A percentile compares a stretch with the other conserved stretches of the same genome.
phyloP scores from a whole-genome alignment of 2,888 invertebrate genomes.

The Heliconius charithonia region DNA sequence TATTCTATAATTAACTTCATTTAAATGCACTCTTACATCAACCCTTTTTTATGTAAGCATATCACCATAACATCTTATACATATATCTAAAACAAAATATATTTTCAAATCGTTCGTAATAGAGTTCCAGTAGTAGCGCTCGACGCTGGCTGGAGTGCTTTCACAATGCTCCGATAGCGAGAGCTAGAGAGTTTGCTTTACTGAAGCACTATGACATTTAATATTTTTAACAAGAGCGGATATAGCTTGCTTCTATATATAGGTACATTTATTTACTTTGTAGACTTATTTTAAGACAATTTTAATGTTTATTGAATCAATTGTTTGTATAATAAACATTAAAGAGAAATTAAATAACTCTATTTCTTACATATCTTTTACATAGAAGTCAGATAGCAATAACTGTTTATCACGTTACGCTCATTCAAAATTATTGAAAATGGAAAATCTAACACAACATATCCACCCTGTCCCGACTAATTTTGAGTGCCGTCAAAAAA shows the following conservation, averaged over 20 bases:
- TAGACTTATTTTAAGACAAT: not conserved
- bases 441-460: not conserved
- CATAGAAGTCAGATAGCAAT: not conserved
- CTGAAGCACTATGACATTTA: slow-evolving; percentile 38
- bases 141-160: slow-evolving; percentile 41
- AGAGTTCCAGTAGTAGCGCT: slow-evolving; percentile 36
- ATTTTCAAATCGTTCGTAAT: not conserved
- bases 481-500: no score
- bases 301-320: no score
- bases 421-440: not conserved
- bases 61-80: not conserved
- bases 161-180: slow-evolving; percentile 35
- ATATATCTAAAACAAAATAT: not conserved
- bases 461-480: no score
- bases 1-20: no score
- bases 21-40: no score
- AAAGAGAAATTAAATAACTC: no score
- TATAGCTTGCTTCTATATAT: not conserved
- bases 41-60: not conserved
- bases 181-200: slow-evolving; percentile 37
- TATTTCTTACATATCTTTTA: not conserved
- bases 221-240: slow-evolving; percentile 19
- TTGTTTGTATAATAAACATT: no score
- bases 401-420: not conserved
- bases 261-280: not conserved